Conservation (phyloP, 1,140 invertebrate species). For the Sinonovacula constricta region DNA sequence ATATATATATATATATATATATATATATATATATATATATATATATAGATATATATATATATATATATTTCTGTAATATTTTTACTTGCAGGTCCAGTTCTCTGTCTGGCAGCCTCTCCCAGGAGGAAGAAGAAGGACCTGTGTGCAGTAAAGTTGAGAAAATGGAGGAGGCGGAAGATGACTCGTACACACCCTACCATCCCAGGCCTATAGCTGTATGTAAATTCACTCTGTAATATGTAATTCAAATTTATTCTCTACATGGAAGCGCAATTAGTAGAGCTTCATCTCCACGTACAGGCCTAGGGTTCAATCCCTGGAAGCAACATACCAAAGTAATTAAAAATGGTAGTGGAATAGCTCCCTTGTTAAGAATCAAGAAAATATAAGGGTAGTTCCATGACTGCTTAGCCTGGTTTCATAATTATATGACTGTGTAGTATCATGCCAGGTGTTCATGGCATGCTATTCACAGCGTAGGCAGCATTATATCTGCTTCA, state of each 20-base stretch:
- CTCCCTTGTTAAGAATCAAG: not conserved
- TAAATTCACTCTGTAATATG: no score
- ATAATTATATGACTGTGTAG: not conserved
- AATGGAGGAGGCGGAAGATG: slow-evolving; percentile 58
- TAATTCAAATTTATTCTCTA: no score
- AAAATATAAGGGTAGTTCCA: not conserved
- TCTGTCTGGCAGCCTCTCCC: not conserved
- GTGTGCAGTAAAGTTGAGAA: slow-evolving; percentile 1
- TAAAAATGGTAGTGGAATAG: not conserved
- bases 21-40: no score
- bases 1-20: no score
- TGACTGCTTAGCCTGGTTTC: not conserved
- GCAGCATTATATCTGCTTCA: not conserved
- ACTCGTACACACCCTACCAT: slow-evolving; percentile 68
- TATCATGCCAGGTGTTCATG: not conserved
- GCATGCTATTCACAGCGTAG: not conserved
- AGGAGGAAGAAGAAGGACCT: not conserved
- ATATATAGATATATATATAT: no score
- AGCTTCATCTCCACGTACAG: no score
- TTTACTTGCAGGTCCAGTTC: slow-evolving; percentile 55
- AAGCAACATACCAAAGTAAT: not conserved
- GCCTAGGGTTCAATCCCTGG: no score
- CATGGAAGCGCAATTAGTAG: no score
- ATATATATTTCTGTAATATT: no score
- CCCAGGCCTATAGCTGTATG: slow-evolving; percentile 74